Base-by-base conservation (phyloP, 2,113 vertebrate genomes). In the Zapus hudsonius region DNA sequence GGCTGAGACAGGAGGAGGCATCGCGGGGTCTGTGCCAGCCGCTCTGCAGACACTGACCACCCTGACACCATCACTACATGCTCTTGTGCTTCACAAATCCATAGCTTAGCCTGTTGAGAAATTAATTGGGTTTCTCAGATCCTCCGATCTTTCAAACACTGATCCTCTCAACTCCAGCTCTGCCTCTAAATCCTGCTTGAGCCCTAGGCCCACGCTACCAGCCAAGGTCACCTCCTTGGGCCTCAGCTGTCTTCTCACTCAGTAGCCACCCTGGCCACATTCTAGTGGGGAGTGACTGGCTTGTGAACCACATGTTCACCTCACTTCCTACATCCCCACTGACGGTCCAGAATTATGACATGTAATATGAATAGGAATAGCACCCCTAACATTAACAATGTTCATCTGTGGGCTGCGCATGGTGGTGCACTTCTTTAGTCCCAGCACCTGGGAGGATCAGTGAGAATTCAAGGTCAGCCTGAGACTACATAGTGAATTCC, bases 101-200 rank as follows among this genome's bases (percentile, higher is more conserved):
- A 4, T n/a, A 25, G 4, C 52, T 73, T 78, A 91, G 22, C 19
- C 86, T 33, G 36, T 36, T 84, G 59, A 74, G 73, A 92, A 87
- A 88, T 78, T 31, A 89, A 63, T 31, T 36, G 40, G 66, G 22
- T 93, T 44, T 87, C 80, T 95, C 15, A 36, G 5, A 86, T 66
- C 91, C 57, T 79, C 5, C 74, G 33, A 16, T 70, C 75, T 74
- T 85, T 31, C 69, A 52, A 87, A 55, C 59, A 22, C 47, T 90
- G 52, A 75, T 66, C 70, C 69, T 84, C 61, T 84, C 75, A 67
- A 13, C 47, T 47, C 70, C 63, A 91, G 8, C 79, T 57, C 22
- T 38, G 33, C 86, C 92, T 90, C 52, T 52, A 80, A 86, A 59
- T 80, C 70, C 55, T 67, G 38, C 79, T 36, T 52, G 29, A 72